Evolutionary conservation across 30 jellyfish, hydroid and myxozoan species (phyloP), one percentile per base, ranked within the genome.

Genomic region (Morbakka virulenta): DNA sequence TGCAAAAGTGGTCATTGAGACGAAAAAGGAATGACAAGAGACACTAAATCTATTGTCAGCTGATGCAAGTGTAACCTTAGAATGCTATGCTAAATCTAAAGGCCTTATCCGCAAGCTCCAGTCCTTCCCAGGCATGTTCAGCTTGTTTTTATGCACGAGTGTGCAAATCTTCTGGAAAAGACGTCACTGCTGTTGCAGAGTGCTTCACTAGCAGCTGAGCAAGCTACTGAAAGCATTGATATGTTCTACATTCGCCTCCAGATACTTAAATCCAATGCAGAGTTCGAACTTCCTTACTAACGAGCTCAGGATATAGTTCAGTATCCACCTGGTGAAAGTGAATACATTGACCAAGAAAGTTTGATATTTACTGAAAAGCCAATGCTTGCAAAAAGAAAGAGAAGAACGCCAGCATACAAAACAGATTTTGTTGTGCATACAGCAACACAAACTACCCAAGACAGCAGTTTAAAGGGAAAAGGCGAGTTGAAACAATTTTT

Each of bases 151-250:
- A 47, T 47, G 12, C 12, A 47, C 50, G 84, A 72, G 57, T 13
- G 49, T 23, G 84, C 84, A 28, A 49, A 26, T 49, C 57, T 72
- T 23, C 84, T 72, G 0, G 84, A 72, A 22, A 72, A 72, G 23
- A 72, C 49, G 57, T 72, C 84, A 32, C 30, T 35, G 69, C 77
- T 23, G 77, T 51, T 50, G 63, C 78, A 72, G 66, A 72, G 84
- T 50, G 77, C 84, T 47, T 47, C 84, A 47, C 84, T 72, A 31
- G 52, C 84, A 22, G 78, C 84, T 27, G 84, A 50, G 53, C 84
- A 72, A 50, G 84, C 84, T 32, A 49, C 77, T 12, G 21, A 74
- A 9, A 32, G 76, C 76, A 50, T 69, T 32, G 81, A 26, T 2
- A 69, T 6, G 71, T 70, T 65, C 57, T 41, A 32, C 81, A 32